Percentiles rank a stretch among this genome's conserved stretches.
phyloP scores from a whole-genome alignment of 2,888 invertebrate species.

The Polydrusus pterygomalis region DNA sequence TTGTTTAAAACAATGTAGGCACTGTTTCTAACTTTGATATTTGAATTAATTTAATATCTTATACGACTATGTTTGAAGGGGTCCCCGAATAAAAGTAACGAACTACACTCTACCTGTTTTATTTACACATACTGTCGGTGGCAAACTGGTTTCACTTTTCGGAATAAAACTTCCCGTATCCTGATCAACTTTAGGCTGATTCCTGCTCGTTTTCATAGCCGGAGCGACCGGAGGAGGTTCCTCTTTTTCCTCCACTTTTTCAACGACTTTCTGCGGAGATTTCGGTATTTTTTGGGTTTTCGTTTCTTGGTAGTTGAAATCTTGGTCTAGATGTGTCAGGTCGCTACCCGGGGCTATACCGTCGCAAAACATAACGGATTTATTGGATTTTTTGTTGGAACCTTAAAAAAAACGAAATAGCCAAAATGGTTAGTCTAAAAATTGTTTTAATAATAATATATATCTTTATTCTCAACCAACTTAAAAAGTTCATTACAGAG shows the following conservation, averaged over 20 bases:
- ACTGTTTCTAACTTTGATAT: too few relatives aligned
- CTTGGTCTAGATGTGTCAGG: conserved; percentile 84
- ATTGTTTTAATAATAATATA: too few relatives aligned
- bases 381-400: conserved; percentile 76
- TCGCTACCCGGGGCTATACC: conserved; percentile 92
- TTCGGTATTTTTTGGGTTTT: conserved; percentile 14
- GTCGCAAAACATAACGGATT: conserved; percentile 91
- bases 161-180: conserved; percentile 76
- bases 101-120: conserved; percentile 71
- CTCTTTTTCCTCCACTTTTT: conserved; percentile 42
- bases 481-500: too few relatives aligned
- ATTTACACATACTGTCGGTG: conserved; percentile 75
- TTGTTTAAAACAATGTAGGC: too few relatives aligned
- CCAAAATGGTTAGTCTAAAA: too few relatives aligned
- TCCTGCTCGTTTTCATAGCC: conserved; percentile 59
- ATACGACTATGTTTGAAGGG: too few relatives aligned
- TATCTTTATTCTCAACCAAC: too few relatives aligned
- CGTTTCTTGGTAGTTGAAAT: conserved; percentile 69
- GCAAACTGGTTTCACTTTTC: conserved; percentile 73
- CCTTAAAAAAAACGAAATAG: conserved; percentile 67
- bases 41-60: too few relatives aligned
- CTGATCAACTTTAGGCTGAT: conserved; percentile 72
- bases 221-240: conserved; percentile 40
- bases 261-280: conserved; percentile 4
- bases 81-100: too few relatives aligned